Conservation (phyloP, 2,888 invertebrate species). For the Drosophila mimetica region DNA sequence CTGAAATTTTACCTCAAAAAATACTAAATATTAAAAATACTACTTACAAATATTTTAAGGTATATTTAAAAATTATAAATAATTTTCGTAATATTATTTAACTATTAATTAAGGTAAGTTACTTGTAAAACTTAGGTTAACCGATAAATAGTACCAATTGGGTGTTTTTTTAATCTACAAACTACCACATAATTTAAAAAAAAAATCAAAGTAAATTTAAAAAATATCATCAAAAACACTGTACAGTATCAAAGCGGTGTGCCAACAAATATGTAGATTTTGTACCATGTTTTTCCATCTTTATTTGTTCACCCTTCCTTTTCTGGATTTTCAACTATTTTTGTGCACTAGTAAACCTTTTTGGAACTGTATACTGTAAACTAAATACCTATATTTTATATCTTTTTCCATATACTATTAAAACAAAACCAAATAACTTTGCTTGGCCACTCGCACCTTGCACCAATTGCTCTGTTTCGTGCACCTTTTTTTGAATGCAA, state of each 20-base stretch:
- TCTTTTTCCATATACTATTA: constrained; percentile 76
- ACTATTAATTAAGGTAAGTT: constrained; percentile 21
- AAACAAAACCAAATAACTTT: constrained; percentile 69
- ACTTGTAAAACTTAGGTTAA: neutral
- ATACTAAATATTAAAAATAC: too few species aligned
- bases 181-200: constrained; percentile 56
- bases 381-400: constrained; percentile 79
- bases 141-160: neutral
- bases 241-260: constrained; percentile 71
- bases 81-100: too few species aligned
- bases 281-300: constrained; percentile 48
- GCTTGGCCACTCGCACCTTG: constrained; percentile 81
- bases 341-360: constrained; percentile 59
- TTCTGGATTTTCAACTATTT: constrained; percentile 28
- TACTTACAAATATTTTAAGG: neutral
- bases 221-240: constrained; percentile 21
- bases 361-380: constrained; percentile 76
- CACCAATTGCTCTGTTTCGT: constrained; percentile 81
- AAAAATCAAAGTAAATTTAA: neutral
- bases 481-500: constrained; percentile 80
- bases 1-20: too few species aligned
- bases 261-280: constrained; percentile 81
- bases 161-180: constrained; percentile 47
- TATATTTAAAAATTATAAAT: constrained; percentile 2
- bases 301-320: constrained; percentile 15